A percentile compares a stretch with the other conserved stretches of the same genome.
Conservation (phyloP, 2,113 vertebrate genomes). For the Otocyon megalotis region DNA sequence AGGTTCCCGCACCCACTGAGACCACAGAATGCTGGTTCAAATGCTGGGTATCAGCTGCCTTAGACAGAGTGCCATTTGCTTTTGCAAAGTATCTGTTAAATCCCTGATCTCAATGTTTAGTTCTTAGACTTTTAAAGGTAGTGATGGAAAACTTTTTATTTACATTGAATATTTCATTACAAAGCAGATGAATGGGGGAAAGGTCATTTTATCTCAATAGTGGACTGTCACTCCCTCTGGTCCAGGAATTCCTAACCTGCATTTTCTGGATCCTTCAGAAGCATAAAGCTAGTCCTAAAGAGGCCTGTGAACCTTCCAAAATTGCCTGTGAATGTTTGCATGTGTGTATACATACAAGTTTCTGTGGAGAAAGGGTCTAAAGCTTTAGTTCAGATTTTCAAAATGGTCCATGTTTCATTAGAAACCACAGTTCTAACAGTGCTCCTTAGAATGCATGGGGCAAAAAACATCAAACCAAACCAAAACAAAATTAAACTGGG, state of each 20-base stretch:
- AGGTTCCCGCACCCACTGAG: not conserved
- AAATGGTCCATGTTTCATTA: not conserved
- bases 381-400: slow-evolving; percentile 5
- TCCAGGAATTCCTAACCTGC: not conserved
- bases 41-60: not conserved
- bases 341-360: not conserved
- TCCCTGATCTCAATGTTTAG: not conserved
- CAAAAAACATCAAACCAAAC: slow-evolving; percentile 47
- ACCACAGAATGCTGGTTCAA: not conserved
- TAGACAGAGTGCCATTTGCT: not conserved
- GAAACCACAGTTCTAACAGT: not conserved
- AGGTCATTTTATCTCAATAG: not conserved
- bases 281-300: not conserved
- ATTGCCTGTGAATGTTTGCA: not conserved
- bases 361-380: slow-evolving; percentile 1
- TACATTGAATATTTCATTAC: slow-evolving; percentile 21
- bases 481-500: not conserved
- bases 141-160: not conserved
- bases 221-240: not conserved
- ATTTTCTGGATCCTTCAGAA: not conserved
- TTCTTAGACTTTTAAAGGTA: not conserved
- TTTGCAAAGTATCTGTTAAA: slow-evolving; percentile 24
- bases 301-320: not conserved
- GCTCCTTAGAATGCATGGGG: not conserved
- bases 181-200: slow-evolving; percentile 33